These are phyloP conservation scores for Theristicus caerulescens DNA, from an alignment of 2,113 vertebrate genomes.

Conservation along the genomic window DNA sequence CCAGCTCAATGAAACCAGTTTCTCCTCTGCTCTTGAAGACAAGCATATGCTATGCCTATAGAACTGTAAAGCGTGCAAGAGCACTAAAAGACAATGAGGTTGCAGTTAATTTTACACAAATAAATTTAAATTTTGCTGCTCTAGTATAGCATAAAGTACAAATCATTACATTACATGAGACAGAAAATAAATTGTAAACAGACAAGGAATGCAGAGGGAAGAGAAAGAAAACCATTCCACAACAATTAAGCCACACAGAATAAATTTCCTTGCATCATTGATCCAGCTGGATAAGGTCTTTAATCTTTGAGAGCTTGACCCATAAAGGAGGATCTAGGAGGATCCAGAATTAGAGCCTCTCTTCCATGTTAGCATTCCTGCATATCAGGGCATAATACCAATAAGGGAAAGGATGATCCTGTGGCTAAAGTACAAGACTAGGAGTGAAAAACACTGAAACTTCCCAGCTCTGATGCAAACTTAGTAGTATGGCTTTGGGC, in stretches of 20 bases:
- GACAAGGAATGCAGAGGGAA: background rate
- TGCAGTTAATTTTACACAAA: background rate
- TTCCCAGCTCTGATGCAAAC: background rate
- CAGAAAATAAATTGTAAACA: background rate
- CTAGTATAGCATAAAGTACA: background rate
- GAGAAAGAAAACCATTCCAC: background rate
- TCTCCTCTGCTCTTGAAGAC: background rate
- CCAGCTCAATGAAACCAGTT: background rate
- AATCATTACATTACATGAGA: background rate
- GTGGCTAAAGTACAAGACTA: background rate
- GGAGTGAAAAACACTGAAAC: background rate
- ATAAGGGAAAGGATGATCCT: background rate
- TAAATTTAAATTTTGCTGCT: background rate
- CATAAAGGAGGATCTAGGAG: background rate
- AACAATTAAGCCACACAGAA: background rate
- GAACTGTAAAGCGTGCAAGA: background rate
- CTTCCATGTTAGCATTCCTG: background rate
- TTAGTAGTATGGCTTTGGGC: background rate
- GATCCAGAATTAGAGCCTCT: background rate
- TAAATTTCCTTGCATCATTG: background rate
- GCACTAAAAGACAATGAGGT: background rate
- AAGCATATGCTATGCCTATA: background rate
- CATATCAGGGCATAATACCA: background rate
- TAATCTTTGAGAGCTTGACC: background rate
- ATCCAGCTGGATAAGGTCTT: background rate